phyloP scores from a whole-genome alignment of 2,113 vertebrate species.

The Urocolius indicus region DNA sequence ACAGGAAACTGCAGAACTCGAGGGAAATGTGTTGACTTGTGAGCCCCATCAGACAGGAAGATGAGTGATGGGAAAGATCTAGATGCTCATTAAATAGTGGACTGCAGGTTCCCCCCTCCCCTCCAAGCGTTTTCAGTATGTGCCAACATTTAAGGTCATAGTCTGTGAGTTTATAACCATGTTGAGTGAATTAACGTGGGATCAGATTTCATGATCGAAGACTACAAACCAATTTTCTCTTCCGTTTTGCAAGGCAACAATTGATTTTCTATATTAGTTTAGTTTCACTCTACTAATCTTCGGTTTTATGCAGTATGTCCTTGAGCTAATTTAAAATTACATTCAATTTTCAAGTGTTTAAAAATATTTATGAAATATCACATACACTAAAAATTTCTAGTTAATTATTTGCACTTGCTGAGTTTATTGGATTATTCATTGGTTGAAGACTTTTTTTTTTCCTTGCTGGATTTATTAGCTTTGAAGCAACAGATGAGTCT shows the following conservation, averaged over 20 bases:
- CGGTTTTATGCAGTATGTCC: neutral
- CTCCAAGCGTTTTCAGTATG: neutral
- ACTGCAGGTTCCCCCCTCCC: neutral
- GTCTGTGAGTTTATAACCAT: neutral
- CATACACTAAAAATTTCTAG: neutral
- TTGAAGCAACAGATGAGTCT: neutral
- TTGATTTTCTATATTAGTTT: neutral
- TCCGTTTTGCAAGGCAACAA: neutral
- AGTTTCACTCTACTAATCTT: neutral
- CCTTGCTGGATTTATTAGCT: neutral
- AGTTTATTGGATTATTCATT: neutral
- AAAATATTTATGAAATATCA: neutral
- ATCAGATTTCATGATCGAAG: neutral
- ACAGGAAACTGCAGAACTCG: fast-evolving
- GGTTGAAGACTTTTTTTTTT: neutral
- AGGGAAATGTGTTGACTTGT: neutral
- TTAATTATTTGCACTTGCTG: neutral
- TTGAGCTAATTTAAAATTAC: neutral
- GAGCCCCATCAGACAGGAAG: neutral
- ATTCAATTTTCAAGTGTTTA: neutral
- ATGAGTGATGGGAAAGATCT: neutral
- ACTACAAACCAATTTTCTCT: neutral
- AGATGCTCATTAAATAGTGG: neutral
- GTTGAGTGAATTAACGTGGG: neutral
- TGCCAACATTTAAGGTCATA: neutral